Evolutionary conservation across 1,140 invertebrate species (phyloP), one percentile per base, ranked within the genome.

Genomic region (Colletes latitarsis): DNA sequence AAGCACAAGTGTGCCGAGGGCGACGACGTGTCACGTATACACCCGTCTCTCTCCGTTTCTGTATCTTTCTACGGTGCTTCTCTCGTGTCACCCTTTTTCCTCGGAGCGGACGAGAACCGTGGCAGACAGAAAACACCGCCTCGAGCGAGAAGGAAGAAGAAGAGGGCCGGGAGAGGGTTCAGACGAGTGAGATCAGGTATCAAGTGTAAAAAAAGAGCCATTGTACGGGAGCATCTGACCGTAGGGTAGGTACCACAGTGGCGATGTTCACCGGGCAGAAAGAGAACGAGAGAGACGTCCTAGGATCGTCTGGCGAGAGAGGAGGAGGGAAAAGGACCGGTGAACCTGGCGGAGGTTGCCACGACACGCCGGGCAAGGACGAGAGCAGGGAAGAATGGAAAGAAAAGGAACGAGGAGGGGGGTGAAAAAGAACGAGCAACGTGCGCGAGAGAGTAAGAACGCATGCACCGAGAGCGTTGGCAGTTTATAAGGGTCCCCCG

Each of bases 401-500:
- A 62, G 64, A 49, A 64, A 57, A 79, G 88, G 86, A 88, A 85
- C 87, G 73, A 49, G 79, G 3, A 49, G n/a, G n/a, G n/a, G n/a
- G n/a, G 63, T 49, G 46, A 58, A 75, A 69, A n/a, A 57, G 53
- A 57, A n/a, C 15, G 4, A 57, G 15, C 15, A 4, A 17, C 6
- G 60, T 8, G 60, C 46, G 19, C 55, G 41, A 41, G 55, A 55
- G 62, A 52, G 39, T 62, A 21, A 66, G 79, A 67, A n/a, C 69
- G 64, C 82, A 82, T 87, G 85, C 86, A 87, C 85, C 83, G 86
- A 90, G 91, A 92, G 91, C 92, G 91, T 91, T 93, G 92, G 92
- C 92, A 93, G 91, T 93, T 93, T 93, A 93, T 93, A 93, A 92
- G 93, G 93, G 93, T 92, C 88, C 86, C 84, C 71, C 52, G 89